Evolutionary conservation across 1,140 invertebrate species (phyloP), one percentile per base, ranked within the genome.

Genomic region (Pygmarrhopalites habei): DNA sequence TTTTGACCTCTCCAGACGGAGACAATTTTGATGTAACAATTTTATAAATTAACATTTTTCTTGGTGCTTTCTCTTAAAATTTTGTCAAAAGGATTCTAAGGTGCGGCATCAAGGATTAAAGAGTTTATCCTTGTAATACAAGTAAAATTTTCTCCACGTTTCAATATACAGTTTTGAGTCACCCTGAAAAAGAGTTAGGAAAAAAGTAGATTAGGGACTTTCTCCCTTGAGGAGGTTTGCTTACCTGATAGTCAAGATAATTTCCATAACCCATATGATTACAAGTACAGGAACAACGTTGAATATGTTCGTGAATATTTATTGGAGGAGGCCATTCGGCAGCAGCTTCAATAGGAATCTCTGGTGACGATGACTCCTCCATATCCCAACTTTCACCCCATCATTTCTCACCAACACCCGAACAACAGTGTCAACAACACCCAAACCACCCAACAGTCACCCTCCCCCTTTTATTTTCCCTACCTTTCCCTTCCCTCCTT

Each of bases 221-320:
- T 12, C 12, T 12, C 12, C 39, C 39, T 12, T 12, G 39, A n/a
- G 39, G 44, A 47, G 17, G n/a, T 41, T n/a, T n/a, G 60, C 78
- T 80, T 76, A 90, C 87, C 85, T 90, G 87, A 79, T 89, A 90
- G 80, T 90, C 87, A 84, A 89, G 86, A 75, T 87, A 90, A 80
- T 90, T 90, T 67, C 89, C 89, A 77, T 89, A 90, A 74, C 89
- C 89, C 87, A 90, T 88, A 80, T 91, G 89, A 80, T 90, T 87
- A 80, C 89, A 91, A 70, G 87, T 86, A 79, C 89, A 91, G 62
- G 87, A 83, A 76, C 89, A 91, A 73, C 84, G 83, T 76, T 89
- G 85, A 75, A 90, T 89, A 79, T 91, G 89, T 77, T 86, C 82
- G 73, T 87, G 82, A 75, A 91, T 83, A 78, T 90, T 87, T 56